Evolutionary conservation across 2,888 invertebrate species (phyloP), one percentile per base, ranked within the genome.

Genomic region (Drosophila atripex): DNA sequence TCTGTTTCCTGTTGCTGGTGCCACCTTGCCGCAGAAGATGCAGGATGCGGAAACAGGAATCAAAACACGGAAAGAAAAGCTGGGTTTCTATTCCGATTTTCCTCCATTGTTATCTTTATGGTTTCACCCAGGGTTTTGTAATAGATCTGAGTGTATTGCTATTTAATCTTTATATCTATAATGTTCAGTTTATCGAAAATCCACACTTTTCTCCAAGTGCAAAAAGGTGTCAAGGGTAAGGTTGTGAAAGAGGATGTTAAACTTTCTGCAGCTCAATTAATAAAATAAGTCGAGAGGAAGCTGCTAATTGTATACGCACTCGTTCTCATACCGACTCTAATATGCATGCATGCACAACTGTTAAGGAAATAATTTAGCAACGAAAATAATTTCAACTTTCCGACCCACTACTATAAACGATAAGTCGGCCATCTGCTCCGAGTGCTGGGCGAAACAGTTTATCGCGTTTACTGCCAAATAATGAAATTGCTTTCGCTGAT

Each of bases 381-480:
- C 70, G 80, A 71, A 80, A 86, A 88, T 74, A 56, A 57, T 49
- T 59, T 23, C 38, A 46, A 52, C 63, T 52, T 61, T 51, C 16
- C 35, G 21, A 12, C 18, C 14, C 25, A 70, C 51, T 45, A 70
- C 47, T 52, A 47, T 43, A 30, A 28, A 51, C 45, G 38, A 45
- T 45, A 35, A 12, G 21, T 16, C 16, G 25, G 18, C 21, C 63
- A 64, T 52, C 63, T 64, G 63, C 6, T 63, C 43, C 38, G 38
- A 51, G 61, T 45, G 63, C 21, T 32, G 43, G 45, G 41, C 54
- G 70, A 74, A 66, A 85, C 83, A 87, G 87, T 85, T 85, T 87
- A 85, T 86, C 87, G 85, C 85, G 86, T 85, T 85, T 85, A 85
- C 83, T 85, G 85, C 82, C 85, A 86, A 85, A 87, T 85, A 85